These are phyloP conservation scores for Cheilinus undulatus DNA, from an alignment of 2,113 vertebrate species.

Conservation along the genomic window DNA sequence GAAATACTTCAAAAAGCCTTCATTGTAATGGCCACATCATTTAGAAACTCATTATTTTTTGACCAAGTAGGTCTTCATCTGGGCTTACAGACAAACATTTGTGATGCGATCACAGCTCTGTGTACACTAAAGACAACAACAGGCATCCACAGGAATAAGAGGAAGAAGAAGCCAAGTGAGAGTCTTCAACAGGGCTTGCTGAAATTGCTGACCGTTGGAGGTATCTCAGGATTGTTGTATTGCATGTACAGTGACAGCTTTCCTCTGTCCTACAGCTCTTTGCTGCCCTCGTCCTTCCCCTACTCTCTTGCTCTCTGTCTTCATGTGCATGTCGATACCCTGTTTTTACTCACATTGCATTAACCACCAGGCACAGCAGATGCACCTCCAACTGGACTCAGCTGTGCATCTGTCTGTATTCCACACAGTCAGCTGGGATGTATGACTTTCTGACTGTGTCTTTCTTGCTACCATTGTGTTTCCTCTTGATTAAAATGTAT, in stretches of 20 bases:
- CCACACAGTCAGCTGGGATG: slow-evolving; percentile 9
- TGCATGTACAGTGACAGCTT: background rate
- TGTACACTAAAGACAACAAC: too few species aligned
- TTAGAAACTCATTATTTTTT: too few species aligned
- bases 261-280: too few species aligned
- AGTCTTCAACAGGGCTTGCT: too few species aligned
- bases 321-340: background rate
- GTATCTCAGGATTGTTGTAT: background rate
- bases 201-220: too few species aligned
- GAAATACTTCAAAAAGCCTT: too few species aligned
- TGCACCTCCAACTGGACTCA: slow-evolving; percentile 20
- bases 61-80: too few species aligned
- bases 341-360: slow-evolving; percentile 10
- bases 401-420: slow-evolving; percentile 35
- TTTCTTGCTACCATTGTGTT: background rate
- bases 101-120: too few species aligned
- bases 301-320: background rate
- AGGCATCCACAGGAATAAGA: too few species aligned
- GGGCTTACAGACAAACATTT: too few species aligned
- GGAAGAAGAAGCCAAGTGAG: too few species aligned
- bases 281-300: background rate
- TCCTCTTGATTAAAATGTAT: background rate
- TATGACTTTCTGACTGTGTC: background rate
- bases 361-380: slow-evolving; percentile 37
- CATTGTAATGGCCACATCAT: too few species aligned